A percentile compares a stretch with the other conserved stretches of the same genome.
Evolutionary conservation across 2,888 invertebrate species (phyloP).

Genomic region (Andrena camellia): DNA sequence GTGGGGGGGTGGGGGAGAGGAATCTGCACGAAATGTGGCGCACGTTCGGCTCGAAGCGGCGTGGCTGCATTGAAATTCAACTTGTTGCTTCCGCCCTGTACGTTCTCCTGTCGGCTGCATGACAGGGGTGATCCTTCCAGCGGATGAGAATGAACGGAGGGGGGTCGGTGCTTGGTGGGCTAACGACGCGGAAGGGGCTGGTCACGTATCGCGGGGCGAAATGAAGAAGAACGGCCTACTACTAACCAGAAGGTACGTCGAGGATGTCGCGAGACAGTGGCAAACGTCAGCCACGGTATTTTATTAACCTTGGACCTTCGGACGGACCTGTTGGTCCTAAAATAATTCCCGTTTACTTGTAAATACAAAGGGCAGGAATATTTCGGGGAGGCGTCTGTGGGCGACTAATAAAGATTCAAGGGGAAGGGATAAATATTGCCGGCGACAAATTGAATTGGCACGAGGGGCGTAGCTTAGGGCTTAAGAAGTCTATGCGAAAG

Average conservation of each 20-base stretch:
- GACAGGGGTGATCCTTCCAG: slow-evolving; percentile 23
- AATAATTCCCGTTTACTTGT: slow-evolving; percentile 7
- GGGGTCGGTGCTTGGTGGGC: not conserved
- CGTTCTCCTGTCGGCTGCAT: slow-evolving; percentile 21
- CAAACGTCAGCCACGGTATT: not conserved
- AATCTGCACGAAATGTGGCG: slow-evolving; percentile 24
- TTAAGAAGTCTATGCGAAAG: too few species aligned
- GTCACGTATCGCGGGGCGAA: slow-evolving; percentile 38
- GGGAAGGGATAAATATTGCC: too few species aligned
- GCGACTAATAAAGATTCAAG: too few species aligned
- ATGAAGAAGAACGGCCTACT: slow-evolving; percentile 40
- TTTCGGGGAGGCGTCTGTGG: not conserved
- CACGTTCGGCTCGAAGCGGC: slow-evolving; percentile 12
- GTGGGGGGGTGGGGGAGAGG: not conserved
- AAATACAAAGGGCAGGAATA: not conserved
- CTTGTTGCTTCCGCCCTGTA: slow-evolving; percentile 52
- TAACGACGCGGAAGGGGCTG: not conserved
- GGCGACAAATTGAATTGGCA: too few species aligned
- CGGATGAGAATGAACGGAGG: slow-evolving; percentile 1
- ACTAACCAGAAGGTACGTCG: slow-evolving; percentile 7
- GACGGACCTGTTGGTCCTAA: not conserved
- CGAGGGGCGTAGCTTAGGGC: too few species aligned
- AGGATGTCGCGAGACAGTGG: not conserved
- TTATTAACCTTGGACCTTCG: not conserved
- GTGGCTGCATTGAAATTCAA: slow-evolving; percentile 48